These are phyloP conservation scores for Ceyx margarethae DNA, from an alignment of 2,113 vertebrate genomes.

Conservation along the genomic window DNA sequence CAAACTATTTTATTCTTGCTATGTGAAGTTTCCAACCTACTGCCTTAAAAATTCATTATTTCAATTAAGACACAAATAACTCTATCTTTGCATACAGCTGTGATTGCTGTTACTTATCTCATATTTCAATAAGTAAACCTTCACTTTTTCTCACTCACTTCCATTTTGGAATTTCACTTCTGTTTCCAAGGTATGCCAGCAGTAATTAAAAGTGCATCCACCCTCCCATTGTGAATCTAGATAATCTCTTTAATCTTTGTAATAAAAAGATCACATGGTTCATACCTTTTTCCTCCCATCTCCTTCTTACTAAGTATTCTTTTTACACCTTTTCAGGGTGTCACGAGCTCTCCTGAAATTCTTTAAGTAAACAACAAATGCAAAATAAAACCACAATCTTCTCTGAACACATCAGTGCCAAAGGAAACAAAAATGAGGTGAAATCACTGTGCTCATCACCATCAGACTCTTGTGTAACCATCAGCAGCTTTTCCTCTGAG, in stretches of 20 bases:
- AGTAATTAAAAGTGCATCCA: not conserved
- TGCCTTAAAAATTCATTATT: not conserved
- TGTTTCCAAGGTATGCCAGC: not conserved
- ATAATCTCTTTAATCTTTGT: not conserved
- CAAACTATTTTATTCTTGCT: not conserved
- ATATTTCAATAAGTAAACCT: not conserved
- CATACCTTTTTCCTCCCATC: not conserved
- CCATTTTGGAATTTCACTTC: not conserved
- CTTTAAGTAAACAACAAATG: not conserved
- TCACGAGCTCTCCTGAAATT: not conserved
- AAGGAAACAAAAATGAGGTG: not conserved
- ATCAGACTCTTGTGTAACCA: not conserved
- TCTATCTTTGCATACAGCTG: not conserved
- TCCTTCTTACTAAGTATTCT: not conserved
- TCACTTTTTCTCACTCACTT: not conserved
- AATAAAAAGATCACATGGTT: not conserved
- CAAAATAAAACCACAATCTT: not conserved
- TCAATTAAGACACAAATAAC: not conserved
- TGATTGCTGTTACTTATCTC: not conserved
- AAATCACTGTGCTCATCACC: not conserved
- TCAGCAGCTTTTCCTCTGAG: not conserved
- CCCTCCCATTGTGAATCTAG: not conserved
- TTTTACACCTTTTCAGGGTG: not conserved
- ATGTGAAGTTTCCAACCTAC: not conserved
- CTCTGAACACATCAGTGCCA: not conserved